These are phyloP conservation scores for Lutjanus erythropterus DNA, from an alignment of 2,113 vertebrate species.

Conservation along the genomic window DNA sequence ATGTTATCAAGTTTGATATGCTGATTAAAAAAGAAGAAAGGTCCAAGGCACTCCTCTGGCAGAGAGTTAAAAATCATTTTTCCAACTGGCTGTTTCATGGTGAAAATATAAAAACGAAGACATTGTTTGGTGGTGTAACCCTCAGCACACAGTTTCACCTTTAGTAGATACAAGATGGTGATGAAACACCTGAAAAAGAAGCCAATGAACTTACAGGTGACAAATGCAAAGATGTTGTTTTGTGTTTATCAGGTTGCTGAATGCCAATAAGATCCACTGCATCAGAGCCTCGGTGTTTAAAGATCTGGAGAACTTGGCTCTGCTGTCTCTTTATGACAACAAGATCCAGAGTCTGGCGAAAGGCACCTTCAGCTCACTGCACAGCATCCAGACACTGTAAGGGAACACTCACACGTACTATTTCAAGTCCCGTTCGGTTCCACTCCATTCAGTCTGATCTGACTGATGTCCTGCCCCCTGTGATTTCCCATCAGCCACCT, in stretches of 20 bases:
- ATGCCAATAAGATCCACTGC: constrained; percentile 98
- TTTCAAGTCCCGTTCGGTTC: not conserved
- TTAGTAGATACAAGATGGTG: too few species aligned
- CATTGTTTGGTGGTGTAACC: too few species aligned
- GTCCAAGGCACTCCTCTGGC: too few species aligned
- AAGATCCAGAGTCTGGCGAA: constrained; percentile 96
- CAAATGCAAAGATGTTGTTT: not conserved
- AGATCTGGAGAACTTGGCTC: constrained; percentile 94
- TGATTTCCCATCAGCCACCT: constrained; percentile 88
- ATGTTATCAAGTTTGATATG: too few species aligned
- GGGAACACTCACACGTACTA: constrained; percentile 10
- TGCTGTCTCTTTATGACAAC: constrained; percentile 97
- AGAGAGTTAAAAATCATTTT: too few species aligned
- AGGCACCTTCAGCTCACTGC: constrained; percentile 92
- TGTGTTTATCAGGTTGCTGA: constrained; percentile 87
- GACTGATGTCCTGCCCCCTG: constrained; percentile 28
- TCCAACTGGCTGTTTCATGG: too few species aligned
- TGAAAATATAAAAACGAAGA: too few species aligned
- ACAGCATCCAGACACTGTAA: constrained; percentile 95
- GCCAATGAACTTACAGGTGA: too few species aligned
- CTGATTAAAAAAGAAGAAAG: too few species aligned
- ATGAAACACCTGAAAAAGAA: too few species aligned
- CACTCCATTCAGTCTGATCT: constrained; percentile 13
- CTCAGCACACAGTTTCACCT: too few species aligned
- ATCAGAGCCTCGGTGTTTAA: constrained; percentile 90